These are phyloP conservation scores for Mythimna pallens DNA, from an alignment of 2,888 invertebrate genomes.

Conservation along the genomic window DNA sequence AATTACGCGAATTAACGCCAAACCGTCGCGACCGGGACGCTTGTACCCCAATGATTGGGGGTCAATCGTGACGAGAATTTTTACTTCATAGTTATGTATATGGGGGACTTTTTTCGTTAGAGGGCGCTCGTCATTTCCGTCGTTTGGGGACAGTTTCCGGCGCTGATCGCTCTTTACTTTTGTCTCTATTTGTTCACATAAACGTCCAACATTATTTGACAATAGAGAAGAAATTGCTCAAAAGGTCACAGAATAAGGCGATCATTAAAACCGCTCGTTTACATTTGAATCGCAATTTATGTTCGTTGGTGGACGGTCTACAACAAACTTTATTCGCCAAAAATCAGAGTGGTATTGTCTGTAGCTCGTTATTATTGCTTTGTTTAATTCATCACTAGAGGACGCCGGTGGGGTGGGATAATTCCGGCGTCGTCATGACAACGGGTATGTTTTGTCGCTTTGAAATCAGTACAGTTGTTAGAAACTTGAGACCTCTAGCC, in stretches of 20 bases:
- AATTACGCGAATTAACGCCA: slow-evolving; percentile 51
- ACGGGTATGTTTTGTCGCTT: slow-evolving; percentile 42
- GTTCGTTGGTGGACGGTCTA: slow-evolving; percentile 37
- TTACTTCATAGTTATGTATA: slow-evolving; percentile 8
- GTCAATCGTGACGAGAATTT: slow-evolving; percentile 30
- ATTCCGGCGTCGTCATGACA: slow-evolving; percentile 35
- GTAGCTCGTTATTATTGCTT: slow-evolving; percentile 50
- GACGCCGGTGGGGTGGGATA: slow-evolving; percentile 23
- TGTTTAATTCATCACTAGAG: slow-evolving; percentile 52
- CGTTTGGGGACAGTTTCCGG: slow-evolving; percentile 51
- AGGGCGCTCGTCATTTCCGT: slow-evolving; percentile 47
- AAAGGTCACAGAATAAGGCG: slow-evolving; percentile 12
- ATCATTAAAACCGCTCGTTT: slow-evolving; percentile 41
- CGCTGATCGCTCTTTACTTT: slow-evolving; percentile 29
- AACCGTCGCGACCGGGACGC: slow-evolving; percentile 4
- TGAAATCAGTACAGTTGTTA: slow-evolving; percentile 35
- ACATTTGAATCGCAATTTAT: slow-evolving; percentile 45
- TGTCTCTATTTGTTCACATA: slow-evolving; percentile 19
- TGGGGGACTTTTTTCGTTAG: slow-evolving; percentile 16
- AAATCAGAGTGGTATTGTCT: slow-evolving; percentile 58
- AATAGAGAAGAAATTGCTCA: slow-evolving; percentile 2
- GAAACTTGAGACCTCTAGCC: background rate
- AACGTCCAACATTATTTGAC: background rate
- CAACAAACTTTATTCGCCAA: slow-evolving; percentile 50
- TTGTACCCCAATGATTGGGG: slow-evolving; percentile 27